phyloP scores from a whole-genome alignment of 2,888 invertebrate genomes.

The Rhyacophila evoluta region DNA sequence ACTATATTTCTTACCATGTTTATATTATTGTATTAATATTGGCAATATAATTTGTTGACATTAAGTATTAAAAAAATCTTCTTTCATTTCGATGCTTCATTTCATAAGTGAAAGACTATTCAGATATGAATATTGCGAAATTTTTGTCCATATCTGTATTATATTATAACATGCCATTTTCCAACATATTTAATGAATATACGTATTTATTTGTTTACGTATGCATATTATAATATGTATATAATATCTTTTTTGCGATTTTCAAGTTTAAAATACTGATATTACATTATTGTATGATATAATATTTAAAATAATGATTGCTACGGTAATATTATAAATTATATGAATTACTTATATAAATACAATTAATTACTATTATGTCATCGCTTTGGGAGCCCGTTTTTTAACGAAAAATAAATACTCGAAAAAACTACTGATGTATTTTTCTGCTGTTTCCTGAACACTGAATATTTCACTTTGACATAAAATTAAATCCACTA shows the following conservation, averaged over 20 bases:
- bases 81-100: background rate
- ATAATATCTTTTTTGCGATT: conserved; percentile 27
- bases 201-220: conserved; percentile 12
- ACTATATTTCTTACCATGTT: background rate
- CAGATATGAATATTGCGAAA: background rate
- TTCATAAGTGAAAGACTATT: background rate
- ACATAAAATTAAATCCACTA: no score
- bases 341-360: conserved; percentile 44
- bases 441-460: background rate
- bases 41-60: no score
- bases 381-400: conserved; percentile 53
- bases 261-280: conserved; percentile 40
- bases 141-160: conserved; percentile 13
- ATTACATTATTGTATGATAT: conserved; percentile 48
- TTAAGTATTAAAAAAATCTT: background rate
- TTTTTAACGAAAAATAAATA: conserved; percentile 54
- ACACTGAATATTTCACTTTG: no score
- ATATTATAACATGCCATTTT: conserved; percentile 10
- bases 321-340: conserved; percentile 50
- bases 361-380: conserved; percentile 51
- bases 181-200: background rate
- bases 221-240: conserved; percentile 31
- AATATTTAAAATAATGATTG: conserved; percentile 49
- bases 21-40: background rate
- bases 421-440: conserved; percentile 44